Evolutionary conservation across 2,113 vertebrate species (phyloP).

Genomic region (Natator depressus): DNA sequence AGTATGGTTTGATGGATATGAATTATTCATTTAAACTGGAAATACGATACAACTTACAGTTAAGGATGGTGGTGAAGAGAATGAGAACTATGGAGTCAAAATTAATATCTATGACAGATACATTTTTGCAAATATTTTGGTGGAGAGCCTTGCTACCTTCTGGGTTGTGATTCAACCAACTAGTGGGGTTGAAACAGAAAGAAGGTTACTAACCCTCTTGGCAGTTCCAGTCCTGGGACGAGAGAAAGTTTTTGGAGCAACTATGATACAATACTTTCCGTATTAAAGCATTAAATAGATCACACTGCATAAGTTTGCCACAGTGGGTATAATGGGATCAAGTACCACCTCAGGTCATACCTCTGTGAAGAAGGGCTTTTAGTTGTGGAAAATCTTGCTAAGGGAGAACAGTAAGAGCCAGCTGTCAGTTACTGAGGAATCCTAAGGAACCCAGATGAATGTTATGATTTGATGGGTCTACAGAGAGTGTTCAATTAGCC

Average conservation of each 20-base stretch:
- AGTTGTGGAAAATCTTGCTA: neutral
- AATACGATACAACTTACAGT: accelerated
- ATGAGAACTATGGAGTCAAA: neutral
- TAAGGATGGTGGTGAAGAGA: accelerated
- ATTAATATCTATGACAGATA: accelerated
- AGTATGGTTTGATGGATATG: accelerated
- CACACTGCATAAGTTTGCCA: neutral
- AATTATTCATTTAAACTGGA: accelerated
- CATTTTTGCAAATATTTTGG: accelerated
- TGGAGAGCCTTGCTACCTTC: neutral
- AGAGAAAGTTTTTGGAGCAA: neutral
- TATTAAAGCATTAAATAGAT: neutral
- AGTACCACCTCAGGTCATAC: neutral
- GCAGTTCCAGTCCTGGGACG: neutral
- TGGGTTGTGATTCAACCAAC: neutral
- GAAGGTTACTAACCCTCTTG: neutral
- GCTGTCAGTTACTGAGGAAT: neutral
- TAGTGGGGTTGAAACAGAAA: neutral
- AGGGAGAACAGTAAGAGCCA: neutral
- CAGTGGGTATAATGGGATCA: neutral
- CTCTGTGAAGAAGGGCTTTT: neutral
- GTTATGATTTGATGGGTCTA: neutral
- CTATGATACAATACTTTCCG: neutral
- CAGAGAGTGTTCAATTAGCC: neutral
- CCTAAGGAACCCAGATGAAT: neutral